A percentile compares a stretch with the other conserved stretches of the same genome.
Conservation (phyloP, 2,797 vertebrate genomes). For the Margarornis squamiger region DNA sequence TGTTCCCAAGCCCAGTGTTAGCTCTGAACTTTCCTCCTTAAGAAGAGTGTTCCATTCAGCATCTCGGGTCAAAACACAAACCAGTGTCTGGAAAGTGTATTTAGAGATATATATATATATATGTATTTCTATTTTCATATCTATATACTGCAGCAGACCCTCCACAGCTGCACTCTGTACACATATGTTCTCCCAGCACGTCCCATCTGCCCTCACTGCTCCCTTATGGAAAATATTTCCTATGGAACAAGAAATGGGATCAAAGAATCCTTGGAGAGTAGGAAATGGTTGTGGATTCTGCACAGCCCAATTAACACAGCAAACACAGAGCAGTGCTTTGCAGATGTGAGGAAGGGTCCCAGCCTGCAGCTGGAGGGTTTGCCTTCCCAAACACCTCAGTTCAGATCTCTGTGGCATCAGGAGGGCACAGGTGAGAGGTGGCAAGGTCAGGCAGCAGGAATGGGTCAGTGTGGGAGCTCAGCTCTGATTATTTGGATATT, state of each 20-base stretch:
- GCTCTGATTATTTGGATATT: neutral
- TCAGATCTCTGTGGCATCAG: neutral
- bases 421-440: neutral
- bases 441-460: neutral
- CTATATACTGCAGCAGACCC: neutral
- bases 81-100: neutral
- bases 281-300: neutral
- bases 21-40: neutral
- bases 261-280: neutral
- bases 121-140: neutral
- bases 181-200: neutral
- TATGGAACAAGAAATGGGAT: neutral
- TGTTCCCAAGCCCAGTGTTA: neutral
- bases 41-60: neutral
- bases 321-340: accelerated
- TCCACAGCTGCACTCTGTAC: neutral
- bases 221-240: neutral
- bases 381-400: neutral
- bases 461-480: neutral
- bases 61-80: neutral
- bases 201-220: neutral
- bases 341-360: neutral
- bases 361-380: neutral
- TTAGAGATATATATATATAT: neutral
- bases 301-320: neutral